These are phyloP conservation scores for Lordiphosa stackelbergi DNA, from an alignment of 1,140 invertebrate species.

Conservation along the genomic window DNA sequence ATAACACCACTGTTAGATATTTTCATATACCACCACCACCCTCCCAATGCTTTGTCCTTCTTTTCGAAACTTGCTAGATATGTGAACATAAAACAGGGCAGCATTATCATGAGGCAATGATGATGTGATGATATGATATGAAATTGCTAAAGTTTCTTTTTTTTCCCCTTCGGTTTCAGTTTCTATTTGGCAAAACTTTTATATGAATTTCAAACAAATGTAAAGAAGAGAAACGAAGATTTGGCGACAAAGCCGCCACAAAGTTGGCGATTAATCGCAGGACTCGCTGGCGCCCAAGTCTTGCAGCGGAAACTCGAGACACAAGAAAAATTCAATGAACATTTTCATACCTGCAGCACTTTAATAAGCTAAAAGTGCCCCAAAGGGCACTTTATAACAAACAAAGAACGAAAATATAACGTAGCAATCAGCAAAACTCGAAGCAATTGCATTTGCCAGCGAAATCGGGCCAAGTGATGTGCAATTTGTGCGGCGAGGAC, in stretches of 20 bases:
- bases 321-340: constrained; percentile 10
- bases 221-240: constrained; percentile 9
- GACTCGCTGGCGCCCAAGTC: constrained; percentile 51
- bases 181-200: constrained; percentile 53
- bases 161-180: constrained; percentile 14
- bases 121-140: constrained; percentile 75
- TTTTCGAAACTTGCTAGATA: constrained; percentile 47
- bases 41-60: not conserved
- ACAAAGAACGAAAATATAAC: constrained; percentile 12
- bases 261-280: constrained; percentile 63
- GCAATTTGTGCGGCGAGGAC: constrained; percentile 59
- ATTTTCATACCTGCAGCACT: not conserved
- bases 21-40: not conserved
- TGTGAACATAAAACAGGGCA: constrained; percentile 62
- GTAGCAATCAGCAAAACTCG: constrained; percentile 42
- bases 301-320: constrained; percentile 51
- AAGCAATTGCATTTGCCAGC: constrained; percentile 38
- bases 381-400: constrained; percentile 4
- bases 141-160: constrained; percentile 67
- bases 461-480: constrained; percentile 71
- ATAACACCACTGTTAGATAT: not conserved
- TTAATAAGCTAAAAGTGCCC: no score
- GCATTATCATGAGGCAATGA: constrained; percentile 69
- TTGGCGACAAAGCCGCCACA: constrained; percentile 55
- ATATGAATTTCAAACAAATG: constrained; percentile 14